Percentiles rank a stretch among this genome's conserved stretches.
Evolutionary conservation across 2,888 invertebrate species (phyloP).

Genomic region (Hymenopus coronatus): DNA sequence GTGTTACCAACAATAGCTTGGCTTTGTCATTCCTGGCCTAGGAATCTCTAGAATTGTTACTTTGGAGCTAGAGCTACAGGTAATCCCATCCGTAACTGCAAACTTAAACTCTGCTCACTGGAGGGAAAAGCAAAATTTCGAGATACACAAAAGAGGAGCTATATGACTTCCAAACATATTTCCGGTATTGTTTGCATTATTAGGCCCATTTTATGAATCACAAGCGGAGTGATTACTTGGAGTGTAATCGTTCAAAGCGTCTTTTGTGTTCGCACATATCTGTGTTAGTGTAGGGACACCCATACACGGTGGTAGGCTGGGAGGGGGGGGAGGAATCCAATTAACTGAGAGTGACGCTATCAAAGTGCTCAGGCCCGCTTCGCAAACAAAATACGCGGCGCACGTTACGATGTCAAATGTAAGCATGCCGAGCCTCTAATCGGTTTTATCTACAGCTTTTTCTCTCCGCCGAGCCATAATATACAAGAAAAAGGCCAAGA

Average conservation of each 20-base stretch:
- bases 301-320: neutral
- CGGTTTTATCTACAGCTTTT: neutral
- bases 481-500: neutral
- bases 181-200: neutral
- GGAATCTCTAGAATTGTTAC: no score
- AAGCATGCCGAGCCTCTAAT: neutral
- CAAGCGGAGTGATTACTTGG: neutral
- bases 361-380: neutral
- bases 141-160: neutral
- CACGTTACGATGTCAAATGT: neutral
- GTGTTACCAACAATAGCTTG: no score
- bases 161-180: neutral
- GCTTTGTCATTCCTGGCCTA: no score
- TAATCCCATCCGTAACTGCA: no score
- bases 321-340: neutral
- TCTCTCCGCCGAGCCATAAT: neutral
- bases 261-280: neutral
- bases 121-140: neutral
- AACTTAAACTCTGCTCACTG: no score
- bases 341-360: neutral
- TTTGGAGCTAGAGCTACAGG: no score
- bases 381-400: neutral
- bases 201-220: neutral
- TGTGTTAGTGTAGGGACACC: neutral
- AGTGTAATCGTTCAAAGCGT: neutral